Percentiles rank a stretch among this genome's conserved stretches.
Conservation (phyloP, 2,888 invertebrate genomes). For the Dendrolimus houi region DNA sequence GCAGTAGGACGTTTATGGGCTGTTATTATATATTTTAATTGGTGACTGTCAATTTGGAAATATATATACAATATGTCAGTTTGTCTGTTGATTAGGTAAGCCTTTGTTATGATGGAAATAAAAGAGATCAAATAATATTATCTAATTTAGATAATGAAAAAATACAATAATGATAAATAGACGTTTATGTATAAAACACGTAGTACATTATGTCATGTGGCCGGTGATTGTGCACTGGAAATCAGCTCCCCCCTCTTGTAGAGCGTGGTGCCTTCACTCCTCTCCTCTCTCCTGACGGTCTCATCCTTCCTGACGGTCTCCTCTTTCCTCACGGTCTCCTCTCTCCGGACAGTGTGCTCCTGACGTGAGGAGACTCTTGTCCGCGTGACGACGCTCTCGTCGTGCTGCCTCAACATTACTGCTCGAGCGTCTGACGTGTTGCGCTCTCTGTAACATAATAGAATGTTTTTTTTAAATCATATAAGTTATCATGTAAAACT, state of each 20-base stretch:
- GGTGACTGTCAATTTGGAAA: no score
- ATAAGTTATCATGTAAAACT: background rate
- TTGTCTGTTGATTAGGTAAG: no score
- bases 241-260: constrained; percentile 90
- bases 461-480: background rate
- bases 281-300: constrained; percentile 24
- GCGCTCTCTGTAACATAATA: constrained; percentile 56
- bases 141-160: constrained; percentile 24
- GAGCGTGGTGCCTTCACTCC: constrained; percentile 63
- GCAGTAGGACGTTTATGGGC: no score
- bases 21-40: no score
- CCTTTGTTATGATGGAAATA: background rate
- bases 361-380: constrained; percentile 43
- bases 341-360: constrained; percentile 58
- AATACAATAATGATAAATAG: constrained; percentile 52
- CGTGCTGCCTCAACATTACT: constrained; percentile 51
- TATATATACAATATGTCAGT: no score
- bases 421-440: constrained; percentile 65
- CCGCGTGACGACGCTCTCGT: constrained; percentile 72
- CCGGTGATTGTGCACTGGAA: constrained; percentile 80
- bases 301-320: constrained; percentile 16
- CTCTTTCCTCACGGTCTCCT: constrained; percentile 12
- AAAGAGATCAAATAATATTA: background rate
- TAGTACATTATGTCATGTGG: constrained; percentile 54
- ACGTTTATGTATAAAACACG: constrained; percentile 67